A percentile compares a stretch with the other conserved stretches of the same genome.
Conservation (phyloP, 30 jellyfish, hydroid and myxozoan genomes). For the Clytia hemisphaerica region DNA sequence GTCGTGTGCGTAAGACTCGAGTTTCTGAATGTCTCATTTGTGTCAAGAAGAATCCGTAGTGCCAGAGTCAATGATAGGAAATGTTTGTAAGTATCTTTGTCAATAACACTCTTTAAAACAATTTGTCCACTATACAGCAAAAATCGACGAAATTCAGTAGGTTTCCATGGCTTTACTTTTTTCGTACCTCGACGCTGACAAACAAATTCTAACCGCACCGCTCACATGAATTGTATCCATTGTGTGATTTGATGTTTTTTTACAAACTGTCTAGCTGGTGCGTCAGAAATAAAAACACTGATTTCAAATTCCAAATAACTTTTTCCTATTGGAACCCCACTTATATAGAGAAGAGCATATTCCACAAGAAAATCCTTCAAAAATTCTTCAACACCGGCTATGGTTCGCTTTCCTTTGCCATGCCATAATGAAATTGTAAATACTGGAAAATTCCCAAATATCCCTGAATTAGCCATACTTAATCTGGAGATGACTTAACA, state of each 20-base stretch:
- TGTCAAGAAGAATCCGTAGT: constrained; percentile 7
- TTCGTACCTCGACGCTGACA: constrained; percentile 14
- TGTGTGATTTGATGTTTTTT: no score
- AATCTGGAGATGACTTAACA: constrained; percentile 23
- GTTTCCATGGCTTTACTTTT: constrained; percentile 24
- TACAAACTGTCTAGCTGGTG: constrained; percentile 31
- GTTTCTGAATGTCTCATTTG: constrained; percentile 2
- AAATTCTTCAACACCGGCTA: constrained; percentile 1
- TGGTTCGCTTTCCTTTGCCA: constrained; percentile 26
- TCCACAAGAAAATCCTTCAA: constrained; percentile 15
- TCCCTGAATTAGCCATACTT: no score
- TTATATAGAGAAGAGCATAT: neutral
- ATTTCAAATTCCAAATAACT: neutral
- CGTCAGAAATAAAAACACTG: constrained; percentile 20
- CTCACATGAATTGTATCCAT: constrained; percentile 15
- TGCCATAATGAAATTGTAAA: constrained; percentile 19
- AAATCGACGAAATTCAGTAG: constrained; percentile 35
- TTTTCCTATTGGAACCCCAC: neutral
- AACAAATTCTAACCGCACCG: constrained; percentile 16
- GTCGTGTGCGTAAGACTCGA: constrained; percentile 5
- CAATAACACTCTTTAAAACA: constrained; percentile 18
- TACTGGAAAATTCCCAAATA: neutral
- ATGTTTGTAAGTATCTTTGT: neutral
- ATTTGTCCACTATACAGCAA: constrained; percentile 26
- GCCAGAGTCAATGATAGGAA: constrained; percentile 14